Conservation (phyloP, 2,888 invertebrate species). For the Microctonus hyperodae region DNA sequence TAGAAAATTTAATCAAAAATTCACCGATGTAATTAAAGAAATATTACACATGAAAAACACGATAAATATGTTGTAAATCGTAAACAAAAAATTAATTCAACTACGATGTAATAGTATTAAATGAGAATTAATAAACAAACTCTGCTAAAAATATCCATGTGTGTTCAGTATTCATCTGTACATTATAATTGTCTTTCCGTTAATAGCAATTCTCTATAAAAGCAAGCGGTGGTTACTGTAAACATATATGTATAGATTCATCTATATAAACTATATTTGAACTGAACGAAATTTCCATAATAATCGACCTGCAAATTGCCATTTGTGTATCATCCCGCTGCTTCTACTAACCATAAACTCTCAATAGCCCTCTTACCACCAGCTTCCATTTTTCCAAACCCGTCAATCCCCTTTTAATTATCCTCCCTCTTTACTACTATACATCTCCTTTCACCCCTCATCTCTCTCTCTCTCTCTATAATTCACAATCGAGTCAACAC, state of each 20-base stretch:
- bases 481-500: not conserved
- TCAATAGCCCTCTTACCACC: not conserved
- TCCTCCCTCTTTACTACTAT: not conserved
- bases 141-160: not conserved
- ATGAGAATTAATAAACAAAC: not conserved
- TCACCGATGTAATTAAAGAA: not conserved
- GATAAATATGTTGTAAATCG: not conserved
- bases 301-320: constrained; percentile 23
- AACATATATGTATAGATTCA: not conserved
- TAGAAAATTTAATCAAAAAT: not conserved
- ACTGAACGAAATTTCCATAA: constrained; percentile 15
- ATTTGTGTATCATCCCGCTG: constrained; percentile 10
- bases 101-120: too few species aligned
- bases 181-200: not conserved
- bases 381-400: not conserved
- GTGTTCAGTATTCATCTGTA: not conserved
- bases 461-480: not conserved
- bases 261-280: not conserved
- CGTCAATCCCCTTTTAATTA: constrained; percentile 1
- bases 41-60: not conserved
- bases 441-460: too few species aligned
- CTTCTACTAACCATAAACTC: not conserved
- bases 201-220: not conserved
- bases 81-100: too few species aligned
- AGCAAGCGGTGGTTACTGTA: not conserved